Conservation (phyloP, 1,140 invertebrate species). For the Ceratina japonica region DNA sequence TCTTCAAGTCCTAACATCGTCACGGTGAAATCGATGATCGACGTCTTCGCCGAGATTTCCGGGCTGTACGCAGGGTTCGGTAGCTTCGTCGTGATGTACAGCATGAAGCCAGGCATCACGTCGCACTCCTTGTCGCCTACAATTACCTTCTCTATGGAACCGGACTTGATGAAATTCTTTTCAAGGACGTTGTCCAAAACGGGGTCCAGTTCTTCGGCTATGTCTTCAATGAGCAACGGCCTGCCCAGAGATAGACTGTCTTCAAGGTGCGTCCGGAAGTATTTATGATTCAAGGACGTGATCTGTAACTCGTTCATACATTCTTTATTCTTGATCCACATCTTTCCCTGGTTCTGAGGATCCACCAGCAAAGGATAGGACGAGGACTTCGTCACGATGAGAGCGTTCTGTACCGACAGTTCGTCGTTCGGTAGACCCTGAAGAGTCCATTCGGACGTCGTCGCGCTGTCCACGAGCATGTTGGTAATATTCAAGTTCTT, state of each 20-base stretch:
- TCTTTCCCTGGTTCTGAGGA: constrained; percentile 98
- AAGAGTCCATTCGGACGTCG: constrained; percentile 96
- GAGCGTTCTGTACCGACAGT: constrained; percentile 96
- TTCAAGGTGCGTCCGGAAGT: constrained; percentile 96
- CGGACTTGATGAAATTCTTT: constrained; percentile 98
- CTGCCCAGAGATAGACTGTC: constrained; percentile 95
- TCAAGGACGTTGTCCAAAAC: constrained; percentile 97
- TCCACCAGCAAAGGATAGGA: constrained; percentile 96
- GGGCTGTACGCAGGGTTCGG: constrained; percentile 97
- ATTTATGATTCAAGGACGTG: constrained; percentile 97
- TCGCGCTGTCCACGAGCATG: constrained; percentile 94
- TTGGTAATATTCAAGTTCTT: constrained; percentile 91
- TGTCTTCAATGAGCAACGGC: constrained; percentile 96
- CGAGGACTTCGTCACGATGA: constrained; percentile 96
- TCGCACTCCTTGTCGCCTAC: constrained; percentile 98
- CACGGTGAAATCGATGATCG: constrained; percentile 98
- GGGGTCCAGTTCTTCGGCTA: constrained; percentile 96
- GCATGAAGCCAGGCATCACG: constrained; percentile 96
- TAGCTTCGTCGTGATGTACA: constrained; percentile 97
- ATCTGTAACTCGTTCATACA: constrained; percentile 93
- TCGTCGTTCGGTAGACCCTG: constrained; percentile 98
- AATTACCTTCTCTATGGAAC: constrained; percentile 95
- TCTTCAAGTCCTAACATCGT: constrained; percentile 98
- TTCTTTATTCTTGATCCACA: constrained; percentile 98
- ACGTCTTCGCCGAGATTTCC: constrained; percentile 97